A percentile compares a stretch with the other conserved stretches of the same genome.
phyloP scores from a whole-genome alignment of 2,113 vertebrate genomes.

The Arvicanthis niloticus region DNA sequence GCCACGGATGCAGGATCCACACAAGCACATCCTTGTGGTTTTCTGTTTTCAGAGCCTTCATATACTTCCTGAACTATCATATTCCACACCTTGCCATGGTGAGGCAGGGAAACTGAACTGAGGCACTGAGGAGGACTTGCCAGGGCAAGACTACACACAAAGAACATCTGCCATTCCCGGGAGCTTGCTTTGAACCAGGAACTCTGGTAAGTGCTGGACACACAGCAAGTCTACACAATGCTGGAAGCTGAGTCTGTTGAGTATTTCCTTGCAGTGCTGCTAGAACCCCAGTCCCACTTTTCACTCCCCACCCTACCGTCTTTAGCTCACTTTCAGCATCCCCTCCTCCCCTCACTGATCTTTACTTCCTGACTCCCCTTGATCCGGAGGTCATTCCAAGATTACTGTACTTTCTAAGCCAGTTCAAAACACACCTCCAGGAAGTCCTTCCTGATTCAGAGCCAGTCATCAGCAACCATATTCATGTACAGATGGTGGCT shows the following conservation, averaged over 20 bases:
- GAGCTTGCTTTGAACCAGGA: neutral
- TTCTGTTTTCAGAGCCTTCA: neutral
- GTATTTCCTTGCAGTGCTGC: neutral
- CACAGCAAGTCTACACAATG: neutral
- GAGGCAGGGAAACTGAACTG: neutral
- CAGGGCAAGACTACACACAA: neutral
- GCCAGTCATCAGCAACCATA: neutral
- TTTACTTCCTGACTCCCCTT: neutral
- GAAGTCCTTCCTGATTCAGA: neutral
- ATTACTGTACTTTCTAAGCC: neutral
- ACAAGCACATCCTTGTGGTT: neutral
- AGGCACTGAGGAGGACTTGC: neutral
- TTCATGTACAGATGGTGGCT: accelerated
- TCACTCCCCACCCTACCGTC: neutral
- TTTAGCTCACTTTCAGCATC: neutral
- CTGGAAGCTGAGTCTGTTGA: accelerated
- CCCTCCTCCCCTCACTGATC: accelerated
- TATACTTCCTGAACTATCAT: neutral
- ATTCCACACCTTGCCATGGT: accelerated
- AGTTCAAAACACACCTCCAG: neutral
- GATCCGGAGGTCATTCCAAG: neutral
- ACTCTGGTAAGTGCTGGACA: neutral
- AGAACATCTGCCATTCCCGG: neutral
- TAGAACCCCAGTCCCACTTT: accelerated
- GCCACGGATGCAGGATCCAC: neutral